A percentile compares a stretch with the other conserved stretches of the same genome.
phyloP scores from a whole-genome alignment of 2,797 vertebrate genomes.

The Oreochromis grahami region DNA sequence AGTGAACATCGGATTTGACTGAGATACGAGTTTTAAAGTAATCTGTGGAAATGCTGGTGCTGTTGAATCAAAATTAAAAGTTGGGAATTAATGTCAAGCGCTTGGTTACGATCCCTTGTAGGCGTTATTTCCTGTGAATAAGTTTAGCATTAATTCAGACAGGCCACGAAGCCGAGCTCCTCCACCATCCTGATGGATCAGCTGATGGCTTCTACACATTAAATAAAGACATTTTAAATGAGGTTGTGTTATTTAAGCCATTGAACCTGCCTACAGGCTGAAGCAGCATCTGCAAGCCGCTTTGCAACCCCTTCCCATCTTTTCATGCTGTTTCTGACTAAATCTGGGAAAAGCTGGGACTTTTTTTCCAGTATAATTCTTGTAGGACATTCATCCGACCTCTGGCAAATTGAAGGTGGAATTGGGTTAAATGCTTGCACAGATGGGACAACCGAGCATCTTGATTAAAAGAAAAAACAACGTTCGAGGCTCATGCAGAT shows the following conservation, averaged over 20 bases:
- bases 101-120: not conserved
- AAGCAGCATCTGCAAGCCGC: not conserved
- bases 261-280: not conserved
- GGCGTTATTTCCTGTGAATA: fast-evolving
- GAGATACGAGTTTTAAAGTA: fast-evolving
- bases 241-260: fast-evolving
- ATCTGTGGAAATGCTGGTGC: not conserved
- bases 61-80: not conserved
- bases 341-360: not conserved
- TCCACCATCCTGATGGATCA: not conserved
- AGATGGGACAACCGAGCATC: not conserved
- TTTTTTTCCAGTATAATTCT: not conserved
- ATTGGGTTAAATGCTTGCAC: not conserved
- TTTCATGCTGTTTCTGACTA: not conserved
- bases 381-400: not conserved
- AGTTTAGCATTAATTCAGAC: not conserved
- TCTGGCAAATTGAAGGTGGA: not conserved
- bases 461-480: fast-evolving
- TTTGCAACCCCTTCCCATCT: not conserved
- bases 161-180: not conserved
- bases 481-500: not conserved
- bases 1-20: not conserved
- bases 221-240: not conserved
- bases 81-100: fast-evolving
- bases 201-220: not conserved